A percentile compares a stretch with the other conserved stretches of the same genome.
Conservation (phyloP, 2,888 invertebrate species). For the Pterostichus niger region DNA sequence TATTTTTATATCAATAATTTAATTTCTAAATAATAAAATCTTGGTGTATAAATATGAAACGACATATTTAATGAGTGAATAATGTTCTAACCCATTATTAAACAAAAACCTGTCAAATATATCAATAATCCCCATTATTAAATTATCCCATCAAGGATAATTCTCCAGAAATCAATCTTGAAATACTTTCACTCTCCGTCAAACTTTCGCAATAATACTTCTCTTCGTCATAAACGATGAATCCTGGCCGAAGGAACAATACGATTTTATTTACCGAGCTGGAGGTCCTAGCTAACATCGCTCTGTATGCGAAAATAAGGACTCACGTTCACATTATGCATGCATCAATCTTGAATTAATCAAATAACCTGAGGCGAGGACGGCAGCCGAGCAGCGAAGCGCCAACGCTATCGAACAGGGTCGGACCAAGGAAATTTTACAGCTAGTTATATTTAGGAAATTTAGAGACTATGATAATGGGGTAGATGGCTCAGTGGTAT, state of each 20-base stretch:
- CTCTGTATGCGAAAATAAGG: constrained; percentile 49
- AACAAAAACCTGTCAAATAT: no score
- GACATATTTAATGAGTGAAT: no score
- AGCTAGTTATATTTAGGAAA: not conserved
- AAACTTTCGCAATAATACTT: not conserved
- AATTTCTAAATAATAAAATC: no score
- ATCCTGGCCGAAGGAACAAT: constrained; percentile 5
- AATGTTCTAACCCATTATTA: no score
- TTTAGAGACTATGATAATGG: no score
- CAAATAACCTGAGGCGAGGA: constrained; percentile 59
- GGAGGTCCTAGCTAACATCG: not conserved
- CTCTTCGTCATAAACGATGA: constrained; percentile 3
- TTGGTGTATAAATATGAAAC: no score
- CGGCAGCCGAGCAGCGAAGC: constrained; percentile 11
- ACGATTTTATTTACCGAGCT: constrained; percentile 6
- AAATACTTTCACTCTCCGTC: no score
- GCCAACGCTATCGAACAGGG: not conserved
- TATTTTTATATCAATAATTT: no score
- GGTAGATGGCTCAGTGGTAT: no score
- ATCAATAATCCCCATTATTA: no score
- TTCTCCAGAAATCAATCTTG: no score
- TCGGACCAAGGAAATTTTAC: not conserved
- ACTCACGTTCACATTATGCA: constrained; percentile 59
- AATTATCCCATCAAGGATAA: no score
- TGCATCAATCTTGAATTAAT: constrained; percentile 65